These are phyloP conservation scores for Coracias cyanogaster DNA, from an alignment of 2,797 vertebrate species.

Conservation along the genomic window DNA sequence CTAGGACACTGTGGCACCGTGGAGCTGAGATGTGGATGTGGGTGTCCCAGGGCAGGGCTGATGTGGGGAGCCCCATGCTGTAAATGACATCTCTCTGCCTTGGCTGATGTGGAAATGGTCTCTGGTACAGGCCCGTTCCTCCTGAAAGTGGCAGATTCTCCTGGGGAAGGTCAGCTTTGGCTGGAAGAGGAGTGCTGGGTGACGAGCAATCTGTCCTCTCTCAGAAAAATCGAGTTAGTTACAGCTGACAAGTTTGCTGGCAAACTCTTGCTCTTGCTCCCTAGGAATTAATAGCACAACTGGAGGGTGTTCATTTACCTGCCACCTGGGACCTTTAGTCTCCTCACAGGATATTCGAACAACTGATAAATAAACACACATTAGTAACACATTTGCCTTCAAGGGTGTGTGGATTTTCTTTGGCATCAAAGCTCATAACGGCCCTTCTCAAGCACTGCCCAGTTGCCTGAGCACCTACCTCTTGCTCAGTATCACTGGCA, in stretches of 20 bases:
- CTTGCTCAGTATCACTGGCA: background rate
- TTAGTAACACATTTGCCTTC: conserved; percentile 29
- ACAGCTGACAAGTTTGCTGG: conserved; percentile 20
- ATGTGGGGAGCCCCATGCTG: background rate
- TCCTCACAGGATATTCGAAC: background rate
- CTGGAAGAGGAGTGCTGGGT: fast-evolving
- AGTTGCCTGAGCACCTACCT: background rate
- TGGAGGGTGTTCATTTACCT: conserved; percentile 65
- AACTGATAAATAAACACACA: background rate
- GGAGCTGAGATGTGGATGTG: fast-evolving
- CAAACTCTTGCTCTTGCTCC: background rate
- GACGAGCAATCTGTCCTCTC: background rate
- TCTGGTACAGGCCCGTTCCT: background rate
- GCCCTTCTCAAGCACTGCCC: background rate
- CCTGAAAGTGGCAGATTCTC: background rate
- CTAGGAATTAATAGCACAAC: conserved; percentile 55
- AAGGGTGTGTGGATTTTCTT: background rate
- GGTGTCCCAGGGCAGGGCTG: background rate
- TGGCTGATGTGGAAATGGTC: background rate
- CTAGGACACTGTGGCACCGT: fast-evolving
- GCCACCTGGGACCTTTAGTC: conserved; percentile 32
- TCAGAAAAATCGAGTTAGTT: conserved; percentile 30
- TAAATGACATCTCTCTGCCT: background rate
- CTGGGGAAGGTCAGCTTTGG: background rate
- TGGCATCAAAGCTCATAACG: background rate